Base-by-base conservation (phyloP, 2,797 vertebrate species). In the Ataeniobius toweri region DNA sequence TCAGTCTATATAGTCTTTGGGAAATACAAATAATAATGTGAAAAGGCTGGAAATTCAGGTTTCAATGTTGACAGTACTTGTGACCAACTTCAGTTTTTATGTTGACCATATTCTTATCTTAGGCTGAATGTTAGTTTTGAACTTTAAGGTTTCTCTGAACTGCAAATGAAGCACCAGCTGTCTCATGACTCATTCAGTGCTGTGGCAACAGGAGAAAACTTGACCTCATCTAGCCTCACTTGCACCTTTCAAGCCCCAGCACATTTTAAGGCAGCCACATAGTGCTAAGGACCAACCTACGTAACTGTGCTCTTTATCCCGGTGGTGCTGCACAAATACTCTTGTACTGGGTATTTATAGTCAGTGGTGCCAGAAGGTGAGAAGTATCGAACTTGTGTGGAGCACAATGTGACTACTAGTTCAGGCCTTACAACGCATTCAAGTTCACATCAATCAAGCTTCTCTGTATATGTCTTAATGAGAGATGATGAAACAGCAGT, bases 21-120 rank as follows among this genome's bases (percentile, higher is more conserved):
- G 22, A 56, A 56, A 71, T 79, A 63, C 69, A 51, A 71, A 50
- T 77, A 78, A 48, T 59, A 77, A 86, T 36, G n/a, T 7, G 36
- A 61, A 14, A 44, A 16, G 67, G 28, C n/a, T 28, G 26, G 39
- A 26, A 58, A 20, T 74, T 10, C 7, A 59, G 31, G 6, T 26
- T 46, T 58, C 55, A 46, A 36, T 31, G 24, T 18, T 10, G 20
- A 20, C 24, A 55, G 22, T 14, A 5, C 12, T 28, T 71, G 5
- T 55, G 31, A 51, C 22, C 6, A 55, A 53, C 10, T 50, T 8
- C 20, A 72, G 12, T 26, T 6, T 31, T 55, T 53, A 53, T 24
- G 2, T 20, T 5, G 41, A 24, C 39, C 5, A 4, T 36, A 31
- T 24, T 53, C 31, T 24, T 20, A 55, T 9, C 18, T 24, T 24